phyloP scores from a whole-genome alignment of 2,113 vertebrate genomes.

The Lethenteron reissneri region DNA sequence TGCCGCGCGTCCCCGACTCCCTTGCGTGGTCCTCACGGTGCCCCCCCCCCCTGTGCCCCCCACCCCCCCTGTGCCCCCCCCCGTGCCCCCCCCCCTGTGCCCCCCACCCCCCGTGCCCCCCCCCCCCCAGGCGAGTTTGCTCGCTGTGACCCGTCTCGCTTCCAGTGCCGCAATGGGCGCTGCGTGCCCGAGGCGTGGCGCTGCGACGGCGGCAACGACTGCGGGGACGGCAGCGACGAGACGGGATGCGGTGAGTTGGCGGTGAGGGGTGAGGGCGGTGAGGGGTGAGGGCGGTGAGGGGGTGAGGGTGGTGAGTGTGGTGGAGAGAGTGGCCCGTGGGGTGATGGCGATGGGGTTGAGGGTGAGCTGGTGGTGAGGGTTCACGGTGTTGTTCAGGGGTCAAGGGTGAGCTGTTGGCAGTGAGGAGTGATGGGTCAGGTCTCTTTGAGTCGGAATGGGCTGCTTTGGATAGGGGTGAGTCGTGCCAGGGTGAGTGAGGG shows the following conservation, averaged over 20 bases:
- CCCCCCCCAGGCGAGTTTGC: neutral
- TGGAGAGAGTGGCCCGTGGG: too few species aligned
- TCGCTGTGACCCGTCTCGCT: neutral
- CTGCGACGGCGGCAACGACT: neutral
- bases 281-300: neutral
- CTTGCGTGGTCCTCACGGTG: neutral
- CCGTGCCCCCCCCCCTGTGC: neutral
- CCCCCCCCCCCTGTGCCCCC: neutral
- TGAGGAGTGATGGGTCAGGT: too few species aligned
- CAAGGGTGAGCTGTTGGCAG: too few species aligned
- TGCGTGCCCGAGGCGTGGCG: constrained; percentile 2
- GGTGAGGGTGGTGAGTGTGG: too few species aligned
- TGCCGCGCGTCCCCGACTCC: neutral
- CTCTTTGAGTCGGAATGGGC: too few species aligned
- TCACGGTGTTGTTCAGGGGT: too few species aligned
- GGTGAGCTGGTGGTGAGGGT: too few species aligned
- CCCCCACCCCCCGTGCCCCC: neutral
- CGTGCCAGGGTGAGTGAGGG: too few species aligned
- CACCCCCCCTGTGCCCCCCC: too few species aligned
- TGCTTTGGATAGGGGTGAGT: too few species aligned
- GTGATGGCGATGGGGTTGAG: too few species aligned
- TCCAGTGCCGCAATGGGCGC: constrained; percentile 1
- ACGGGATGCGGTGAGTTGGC: neutral
- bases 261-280: neutral
- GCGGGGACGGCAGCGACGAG: constrained; percentile 4